Evolutionary conservation across 2,113 vertebrate genomes (phyloP).

Genomic region (Phyllostomus hastatus): DNA sequence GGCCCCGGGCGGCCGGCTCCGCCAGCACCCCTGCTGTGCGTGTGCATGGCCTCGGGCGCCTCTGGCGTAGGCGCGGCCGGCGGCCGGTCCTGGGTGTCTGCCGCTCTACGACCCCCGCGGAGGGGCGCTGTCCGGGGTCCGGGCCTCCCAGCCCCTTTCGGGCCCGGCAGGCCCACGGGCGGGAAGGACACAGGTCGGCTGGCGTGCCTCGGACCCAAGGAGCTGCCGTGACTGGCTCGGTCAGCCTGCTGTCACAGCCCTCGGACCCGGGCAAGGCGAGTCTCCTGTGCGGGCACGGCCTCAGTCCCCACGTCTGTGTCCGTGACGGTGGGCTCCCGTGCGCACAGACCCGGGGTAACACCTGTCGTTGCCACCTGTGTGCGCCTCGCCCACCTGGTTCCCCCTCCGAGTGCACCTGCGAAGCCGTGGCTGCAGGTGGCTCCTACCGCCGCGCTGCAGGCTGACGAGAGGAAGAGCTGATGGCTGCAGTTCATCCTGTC

Average conservation of each 20-base stretch:
- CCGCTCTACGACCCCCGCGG: accelerated
- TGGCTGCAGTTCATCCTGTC: accelerated
- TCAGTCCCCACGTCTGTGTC: not conserved
- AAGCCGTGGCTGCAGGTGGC: not conserved
- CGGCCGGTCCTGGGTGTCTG: accelerated
- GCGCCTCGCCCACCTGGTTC: accelerated
- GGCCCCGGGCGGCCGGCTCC: too few relatives aligned
- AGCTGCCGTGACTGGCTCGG: not conserved
- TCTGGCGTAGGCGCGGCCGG: not conserved
- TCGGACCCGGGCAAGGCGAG: not conserved
- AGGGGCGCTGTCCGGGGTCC: not conserved
- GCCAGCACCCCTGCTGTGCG: accelerated
- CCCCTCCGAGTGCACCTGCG: accelerated
- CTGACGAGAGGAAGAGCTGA: accelerated
- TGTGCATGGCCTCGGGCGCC: not conserved
- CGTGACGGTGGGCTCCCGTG: accelerated
- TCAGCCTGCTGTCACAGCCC: not conserved
- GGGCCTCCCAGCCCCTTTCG: not conserved
- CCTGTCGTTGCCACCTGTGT: too few relatives aligned
- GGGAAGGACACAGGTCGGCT: too few relatives aligned
- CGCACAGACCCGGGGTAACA: accelerated
- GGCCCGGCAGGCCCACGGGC: not conserved
- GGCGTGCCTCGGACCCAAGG: not conserved
- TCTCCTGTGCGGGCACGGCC: not conserved
- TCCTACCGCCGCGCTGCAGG: not conserved